These are phyloP conservation scores for Ricordea florida DNA, from an alignment of 92 coral and sea anemone genomes.

Conservation along the genomic window DNA sequence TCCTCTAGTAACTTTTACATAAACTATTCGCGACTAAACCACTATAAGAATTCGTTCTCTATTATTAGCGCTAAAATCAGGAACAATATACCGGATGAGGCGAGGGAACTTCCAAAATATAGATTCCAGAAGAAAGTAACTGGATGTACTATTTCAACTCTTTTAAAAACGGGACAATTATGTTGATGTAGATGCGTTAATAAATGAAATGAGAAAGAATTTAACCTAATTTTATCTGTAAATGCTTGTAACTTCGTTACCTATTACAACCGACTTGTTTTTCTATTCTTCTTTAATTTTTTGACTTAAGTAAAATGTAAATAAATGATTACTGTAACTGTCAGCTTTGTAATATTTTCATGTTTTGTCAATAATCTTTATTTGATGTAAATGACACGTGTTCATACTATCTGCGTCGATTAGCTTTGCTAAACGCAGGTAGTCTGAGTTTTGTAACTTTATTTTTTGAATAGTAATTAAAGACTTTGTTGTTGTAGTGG, in stretches of 20 bases:
- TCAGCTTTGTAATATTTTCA: no score
- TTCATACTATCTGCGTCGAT: no score
- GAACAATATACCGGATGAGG: conserved; percentile 21
- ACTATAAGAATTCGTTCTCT: conserved; percentile 36
- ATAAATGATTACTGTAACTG: no score
- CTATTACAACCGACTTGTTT: background rate
- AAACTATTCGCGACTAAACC: conserved; percentile 12
- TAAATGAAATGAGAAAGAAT: conserved; percentile 23
- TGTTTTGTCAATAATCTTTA: no score
- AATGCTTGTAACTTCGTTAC: background rate
- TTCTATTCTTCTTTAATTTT: no score
- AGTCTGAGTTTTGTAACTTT: no score
- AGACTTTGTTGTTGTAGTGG: no score
- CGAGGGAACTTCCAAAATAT: background rate
- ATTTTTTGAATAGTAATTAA: no score
- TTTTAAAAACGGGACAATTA: background rate
- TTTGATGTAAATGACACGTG: no score
- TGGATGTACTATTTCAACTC: conserved; percentile 6
- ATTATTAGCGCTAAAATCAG: conserved; percentile 28
- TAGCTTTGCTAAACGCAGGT: no score
- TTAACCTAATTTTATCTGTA: background rate
- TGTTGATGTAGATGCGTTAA: conserved; percentile 8
- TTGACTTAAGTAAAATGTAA: no score
- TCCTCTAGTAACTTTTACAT: conserved; percentile 20
- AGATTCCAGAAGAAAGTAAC: conserved; percentile 2